Evolutionary conservation across 30 jellyfish, hydroid and myxozoan genomes (phyloP).

Genomic region (Turritopsis rubra): DNA sequence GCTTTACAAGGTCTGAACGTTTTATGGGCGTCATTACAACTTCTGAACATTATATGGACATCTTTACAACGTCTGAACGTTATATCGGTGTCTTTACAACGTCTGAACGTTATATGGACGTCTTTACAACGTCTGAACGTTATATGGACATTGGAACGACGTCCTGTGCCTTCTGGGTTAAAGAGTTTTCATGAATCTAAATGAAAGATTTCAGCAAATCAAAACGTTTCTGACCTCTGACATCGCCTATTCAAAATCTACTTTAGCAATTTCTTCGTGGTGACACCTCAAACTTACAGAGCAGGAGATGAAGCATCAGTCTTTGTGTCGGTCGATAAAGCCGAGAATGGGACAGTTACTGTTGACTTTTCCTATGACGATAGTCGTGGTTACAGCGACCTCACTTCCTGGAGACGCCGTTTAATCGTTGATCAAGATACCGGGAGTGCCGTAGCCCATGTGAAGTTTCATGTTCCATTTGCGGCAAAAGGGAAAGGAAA

Average conservation of each 20-base stretch:
- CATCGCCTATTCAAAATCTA: not conserved
- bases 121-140: no score
- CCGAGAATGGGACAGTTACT: not conserved
- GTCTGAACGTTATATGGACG: no score
- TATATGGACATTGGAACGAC: no score
- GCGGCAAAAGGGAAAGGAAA: not conserved
- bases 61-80: not conserved
- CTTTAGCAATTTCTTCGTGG: not conserved
- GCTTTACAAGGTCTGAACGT: no score
- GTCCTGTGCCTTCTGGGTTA: no score
- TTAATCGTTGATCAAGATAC: not conserved
- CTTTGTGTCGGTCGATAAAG: not conserved
- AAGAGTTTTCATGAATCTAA: no score
- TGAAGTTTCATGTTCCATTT: not conserved
- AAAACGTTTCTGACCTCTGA: not conserved
- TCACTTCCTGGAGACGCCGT: not conserved
- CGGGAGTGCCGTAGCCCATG: not conserved
- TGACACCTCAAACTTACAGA: not conserved
- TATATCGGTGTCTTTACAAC: no score
- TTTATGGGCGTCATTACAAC: not conserved
- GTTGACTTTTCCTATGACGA: not conserved
- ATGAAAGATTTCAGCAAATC: not conserved
- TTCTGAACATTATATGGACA: not conserved
- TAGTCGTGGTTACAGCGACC: not conserved
- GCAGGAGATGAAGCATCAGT: conserved; percentile 2